A percentile compares a stretch with the other conserved stretches of the same genome.
Conservation (phyloP, 2,113 vertebrate genomes). For the Axis porcinus region DNA sequence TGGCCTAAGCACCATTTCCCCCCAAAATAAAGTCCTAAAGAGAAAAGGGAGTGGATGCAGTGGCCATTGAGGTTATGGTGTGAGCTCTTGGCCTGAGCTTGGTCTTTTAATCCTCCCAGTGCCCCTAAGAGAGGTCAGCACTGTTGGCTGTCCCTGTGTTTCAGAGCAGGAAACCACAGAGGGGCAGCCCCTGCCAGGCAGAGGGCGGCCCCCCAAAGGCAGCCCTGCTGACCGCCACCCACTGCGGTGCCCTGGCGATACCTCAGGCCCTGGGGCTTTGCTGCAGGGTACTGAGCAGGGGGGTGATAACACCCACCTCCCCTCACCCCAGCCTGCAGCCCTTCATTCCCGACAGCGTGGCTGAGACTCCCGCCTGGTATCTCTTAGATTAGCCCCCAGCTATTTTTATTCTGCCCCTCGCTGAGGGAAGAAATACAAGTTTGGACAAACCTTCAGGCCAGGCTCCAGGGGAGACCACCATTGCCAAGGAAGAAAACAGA, state of each 20-base stretch:
- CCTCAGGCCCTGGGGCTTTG: neutral
- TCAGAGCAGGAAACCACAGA: neutral
- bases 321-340: constrained; percentile 23
- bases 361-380: constrained; percentile 43
- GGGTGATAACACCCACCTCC: constrained; percentile 24
- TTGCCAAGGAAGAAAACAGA: neutral
- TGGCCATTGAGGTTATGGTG: fast-evolving
- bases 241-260: neutral
- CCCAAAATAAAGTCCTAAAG: neutral
- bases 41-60: neutral
- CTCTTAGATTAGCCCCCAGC: constrained; percentile 71
- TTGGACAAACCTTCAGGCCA: neutral
- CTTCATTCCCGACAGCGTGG: constrained; percentile 45
- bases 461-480: constrained; percentile 26
- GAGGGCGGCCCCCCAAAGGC: neutral
- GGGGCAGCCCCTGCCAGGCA: neutral
- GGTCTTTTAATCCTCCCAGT: neutral
- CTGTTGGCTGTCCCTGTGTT: neutral
- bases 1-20: neutral
- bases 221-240: neutral
- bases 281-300: neutral
- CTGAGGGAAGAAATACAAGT: constrained; percentile 45
- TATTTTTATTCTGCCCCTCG: constrained; percentile 73
- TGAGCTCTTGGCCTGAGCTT: neutral
- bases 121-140: neutral